A percentile compares a stretch with the other conserved stretches of the same genome.
Conservation (phyloP, 2,113 vertebrate genomes). For the Trogon melanurus region DNA sequence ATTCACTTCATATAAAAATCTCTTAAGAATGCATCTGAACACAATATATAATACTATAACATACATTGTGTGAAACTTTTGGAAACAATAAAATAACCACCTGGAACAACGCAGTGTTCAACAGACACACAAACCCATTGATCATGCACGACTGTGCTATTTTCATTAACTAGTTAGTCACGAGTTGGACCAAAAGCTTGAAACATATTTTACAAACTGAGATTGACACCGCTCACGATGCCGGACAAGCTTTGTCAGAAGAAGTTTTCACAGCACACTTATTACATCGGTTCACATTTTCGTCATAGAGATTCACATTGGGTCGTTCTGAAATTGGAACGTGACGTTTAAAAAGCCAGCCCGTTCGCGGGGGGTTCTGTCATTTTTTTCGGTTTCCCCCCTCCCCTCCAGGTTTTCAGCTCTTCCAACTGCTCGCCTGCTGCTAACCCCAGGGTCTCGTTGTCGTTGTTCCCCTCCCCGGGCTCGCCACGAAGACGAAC, state of each 20-base stretch:
- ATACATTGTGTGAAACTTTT: conserved; percentile 95
- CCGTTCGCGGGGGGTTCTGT: background rate
- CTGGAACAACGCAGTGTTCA: conserved; percentile 89
- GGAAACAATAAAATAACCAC: conserved; percentile 87
- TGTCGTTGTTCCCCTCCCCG: no score
- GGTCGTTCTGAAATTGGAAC: conserved; percentile 78
- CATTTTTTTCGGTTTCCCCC: background rate
- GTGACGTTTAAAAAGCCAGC: conserved; percentile 69
- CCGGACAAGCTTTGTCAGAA: conserved; percentile 89
- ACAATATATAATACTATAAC: conserved; percentile 99
- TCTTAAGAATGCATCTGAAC: conserved; percentile 93
- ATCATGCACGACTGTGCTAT: conserved; percentile 93
- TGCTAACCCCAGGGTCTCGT: background rate
- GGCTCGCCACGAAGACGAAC: background rate
- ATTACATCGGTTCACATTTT: conserved; percentile 89
- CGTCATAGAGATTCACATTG: conserved; percentile 84
- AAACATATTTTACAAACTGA: conserved; percentile 88
- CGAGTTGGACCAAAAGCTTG: conserved; percentile 88
- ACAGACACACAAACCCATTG: conserved; percentile 86
- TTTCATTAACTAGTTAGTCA: conserved; percentile 85
- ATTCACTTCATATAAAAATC: conserved; percentile 99
- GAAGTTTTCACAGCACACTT: conserved; percentile 91
- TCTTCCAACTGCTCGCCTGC: background rate
- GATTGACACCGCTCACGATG: conserved; percentile 85
- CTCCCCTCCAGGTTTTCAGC: background rate